Base-by-base conservation (phyloP, 2,888 invertebrate species). In the Pseudanteris insignis region DNA sequence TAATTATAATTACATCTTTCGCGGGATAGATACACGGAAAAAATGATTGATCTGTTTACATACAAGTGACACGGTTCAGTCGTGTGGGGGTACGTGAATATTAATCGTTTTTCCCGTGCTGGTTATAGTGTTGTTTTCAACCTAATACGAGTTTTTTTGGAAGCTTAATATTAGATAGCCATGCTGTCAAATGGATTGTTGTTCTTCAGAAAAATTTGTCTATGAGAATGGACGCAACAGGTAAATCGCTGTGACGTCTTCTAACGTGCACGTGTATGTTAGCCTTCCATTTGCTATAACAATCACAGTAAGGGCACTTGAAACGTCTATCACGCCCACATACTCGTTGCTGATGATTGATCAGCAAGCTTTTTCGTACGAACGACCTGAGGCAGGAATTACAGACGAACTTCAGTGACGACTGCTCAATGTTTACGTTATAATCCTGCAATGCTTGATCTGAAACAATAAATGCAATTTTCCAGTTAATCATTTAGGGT, bases 261-360 rank as follows among this genome's bases (percentile, higher is more conserved):
- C 70, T 67, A 15, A 75, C 67, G 60, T 77, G 76, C 41, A 71
- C 69, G 46, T 67, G 69, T 25, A 72, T 69, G 55, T 76, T 74
- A 7, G 60, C 57, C 57, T 71, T 68, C 64, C 68, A 66, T 29
- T 69, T 73, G 44, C 70, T 70, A 24, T 66, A 68, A 29, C 66
- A 67, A 32, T 69, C 67, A 61, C 75, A 76, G 47, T 50, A 57
- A 48, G 57, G 48, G 11, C 57, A 57, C 50, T 57, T 61, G 48
- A 61, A 61, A 29, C 46, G 54, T 10, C 61, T 48, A 11, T 40
- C 55, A 15, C 46, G 50, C 26, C 55, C 61, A 25, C 61, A 61
- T 10, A 44, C 40, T 7, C 34, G 25, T 13, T 40, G 44, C 38
- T 46, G 61, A 36, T 61, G 61, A 21, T 46, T 61, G 24, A 46